These are phyloP conservation scores for Idaea dimidiata DNA, from an alignment of 2,888 invertebrate species.

Conservation along the genomic window DNA sequence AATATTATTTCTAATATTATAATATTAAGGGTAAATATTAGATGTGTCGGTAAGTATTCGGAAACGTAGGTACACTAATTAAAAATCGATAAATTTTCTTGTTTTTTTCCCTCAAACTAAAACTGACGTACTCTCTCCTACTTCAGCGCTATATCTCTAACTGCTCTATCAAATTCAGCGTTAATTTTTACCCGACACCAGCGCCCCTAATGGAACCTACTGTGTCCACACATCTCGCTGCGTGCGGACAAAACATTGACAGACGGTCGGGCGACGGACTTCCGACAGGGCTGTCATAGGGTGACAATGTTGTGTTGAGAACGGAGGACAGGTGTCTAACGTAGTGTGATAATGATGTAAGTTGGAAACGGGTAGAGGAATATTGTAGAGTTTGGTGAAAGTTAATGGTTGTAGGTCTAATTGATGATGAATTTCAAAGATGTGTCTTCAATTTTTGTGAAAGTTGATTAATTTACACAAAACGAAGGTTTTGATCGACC, in stretches of 20 bases:
- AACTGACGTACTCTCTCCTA: too few species aligned
- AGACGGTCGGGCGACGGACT: conserved; percentile 43
- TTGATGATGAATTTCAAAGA: neutral
- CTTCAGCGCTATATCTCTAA: too few species aligned
- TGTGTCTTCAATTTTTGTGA: too few species aligned
- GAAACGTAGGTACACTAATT: too few species aligned
- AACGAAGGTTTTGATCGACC: too few species aligned
- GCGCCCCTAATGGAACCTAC: conserved; percentile 26
- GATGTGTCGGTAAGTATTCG: too few species aligned
- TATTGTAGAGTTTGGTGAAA: neutral
- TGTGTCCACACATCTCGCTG: conserved; percentile 18
- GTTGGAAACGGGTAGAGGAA: neutral
- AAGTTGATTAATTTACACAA: too few species aligned
- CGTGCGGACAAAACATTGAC: conserved; percentile 47
- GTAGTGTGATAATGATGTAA: neutral
- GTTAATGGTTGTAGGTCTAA: neutral
- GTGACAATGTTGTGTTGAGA: conserved; percentile 25
- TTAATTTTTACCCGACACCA: conserved; percentile 23
- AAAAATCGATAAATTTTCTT: too few species aligned
- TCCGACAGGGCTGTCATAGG: conserved; percentile 33
- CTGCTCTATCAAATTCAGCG: conserved; percentile 25
- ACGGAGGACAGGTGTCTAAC: neutral
- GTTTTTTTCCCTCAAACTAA: too few species aligned
- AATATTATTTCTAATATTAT: too few species aligned
- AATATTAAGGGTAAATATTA: too few species aligned